Conservation (phyloP, 2,797 vertebrate genomes). For the Meriones psammophilus region DNA sequence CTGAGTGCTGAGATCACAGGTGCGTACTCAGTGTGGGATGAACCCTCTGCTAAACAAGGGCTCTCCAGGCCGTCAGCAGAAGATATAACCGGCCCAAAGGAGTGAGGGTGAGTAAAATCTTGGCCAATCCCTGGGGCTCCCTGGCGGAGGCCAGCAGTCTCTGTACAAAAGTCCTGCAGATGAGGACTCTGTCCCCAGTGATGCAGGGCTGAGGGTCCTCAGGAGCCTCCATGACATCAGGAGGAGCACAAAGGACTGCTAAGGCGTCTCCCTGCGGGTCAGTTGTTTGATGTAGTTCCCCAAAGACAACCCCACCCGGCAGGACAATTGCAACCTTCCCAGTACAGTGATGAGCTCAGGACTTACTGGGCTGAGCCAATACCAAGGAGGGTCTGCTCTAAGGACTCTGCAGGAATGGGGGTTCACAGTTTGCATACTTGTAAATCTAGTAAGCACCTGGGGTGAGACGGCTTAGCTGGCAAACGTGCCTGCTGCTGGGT, state of each 20-base stretch:
- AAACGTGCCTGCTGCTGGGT: not conserved
- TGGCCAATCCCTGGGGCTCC: not conserved
- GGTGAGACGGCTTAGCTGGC: not conserved
- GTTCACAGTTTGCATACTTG: not conserved
- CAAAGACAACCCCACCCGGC: not conserved
- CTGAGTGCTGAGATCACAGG: not conserved
- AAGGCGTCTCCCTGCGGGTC: not conserved
- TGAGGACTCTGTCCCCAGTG: not conserved
- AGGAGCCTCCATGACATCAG: not conserved
- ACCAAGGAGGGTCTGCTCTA: not conserved
- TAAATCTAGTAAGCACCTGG: not conserved
- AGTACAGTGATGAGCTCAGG: not conserved
- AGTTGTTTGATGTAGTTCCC: not conserved
- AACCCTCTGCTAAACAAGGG: not conserved
- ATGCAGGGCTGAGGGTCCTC: not conserved
- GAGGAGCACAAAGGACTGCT: not conserved
- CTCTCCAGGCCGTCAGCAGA: not conserved
- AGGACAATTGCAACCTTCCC: not conserved
- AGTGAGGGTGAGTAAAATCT: not conserved
- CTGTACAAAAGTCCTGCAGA: not conserved
- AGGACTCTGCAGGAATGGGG: not conserved
- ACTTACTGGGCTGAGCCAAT: not conserved
- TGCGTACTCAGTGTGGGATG: not conserved
- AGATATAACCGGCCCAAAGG: not conserved
- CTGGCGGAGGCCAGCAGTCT: not conserved